Conservation (phyloP, 2,797 vertebrate genomes). For the Coregonus ussuriensis region DNA sequence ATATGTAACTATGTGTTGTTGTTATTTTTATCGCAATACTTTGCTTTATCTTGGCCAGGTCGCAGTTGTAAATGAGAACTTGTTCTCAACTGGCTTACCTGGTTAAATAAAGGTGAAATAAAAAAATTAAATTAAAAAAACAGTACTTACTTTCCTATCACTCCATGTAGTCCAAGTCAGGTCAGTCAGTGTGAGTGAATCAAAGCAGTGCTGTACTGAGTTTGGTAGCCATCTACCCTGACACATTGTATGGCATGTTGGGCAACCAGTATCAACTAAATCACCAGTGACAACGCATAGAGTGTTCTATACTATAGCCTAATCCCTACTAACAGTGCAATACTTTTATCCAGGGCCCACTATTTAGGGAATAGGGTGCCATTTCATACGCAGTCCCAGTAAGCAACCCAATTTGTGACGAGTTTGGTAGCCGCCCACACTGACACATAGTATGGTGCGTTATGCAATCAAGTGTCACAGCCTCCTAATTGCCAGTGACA, state of each 20-base stretch:
- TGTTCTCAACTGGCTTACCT: no score
- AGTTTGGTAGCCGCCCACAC: slow-evolving; percentile 40
- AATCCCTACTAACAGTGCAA: background rate
- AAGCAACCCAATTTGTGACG: no score
- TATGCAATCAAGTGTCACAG: slow-evolving; percentile 78
- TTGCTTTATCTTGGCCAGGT: no score
- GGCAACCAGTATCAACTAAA: slow-evolving; percentile 55
- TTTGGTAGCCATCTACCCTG: slow-evolving; percentile 69
- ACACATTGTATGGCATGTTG: slow-evolving; percentile 60
- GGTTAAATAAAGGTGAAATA: no score
- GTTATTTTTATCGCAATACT: no score
- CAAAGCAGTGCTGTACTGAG: background rate
- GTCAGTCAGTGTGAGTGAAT: background rate
- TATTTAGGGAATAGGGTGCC: background rate
- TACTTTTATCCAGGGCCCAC: background rate
- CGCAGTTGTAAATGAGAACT: no score
- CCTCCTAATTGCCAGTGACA: slow-evolving; percentile 82
- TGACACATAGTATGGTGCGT: slow-evolving; percentile 75
- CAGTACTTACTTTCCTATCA: background rate
- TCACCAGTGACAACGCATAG: slow-evolving; percentile 82
- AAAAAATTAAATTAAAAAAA: no score
- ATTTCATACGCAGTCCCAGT: background rate
- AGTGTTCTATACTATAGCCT: slow-evolving; percentile 55
- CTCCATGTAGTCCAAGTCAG: background rate
- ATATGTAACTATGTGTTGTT: no score